phyloP scores from a whole-genome alignment of 2,113 vertebrate species.

The Rhinopomastus cyanomelas region DNA sequence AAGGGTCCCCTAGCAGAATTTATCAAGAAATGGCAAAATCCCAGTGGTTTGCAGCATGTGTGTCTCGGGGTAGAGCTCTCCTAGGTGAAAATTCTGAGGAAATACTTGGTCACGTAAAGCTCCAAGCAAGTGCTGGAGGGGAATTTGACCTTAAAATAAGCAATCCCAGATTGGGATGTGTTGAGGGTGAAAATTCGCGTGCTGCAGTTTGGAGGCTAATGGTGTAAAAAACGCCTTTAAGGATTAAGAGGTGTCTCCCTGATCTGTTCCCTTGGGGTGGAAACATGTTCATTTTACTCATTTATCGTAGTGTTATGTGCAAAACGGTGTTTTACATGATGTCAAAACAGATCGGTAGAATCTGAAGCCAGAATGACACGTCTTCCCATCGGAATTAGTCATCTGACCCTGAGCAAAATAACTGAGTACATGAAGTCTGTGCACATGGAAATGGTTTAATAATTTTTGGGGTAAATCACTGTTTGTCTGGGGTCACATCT shows the following conservation, averaged over 20 bases:
- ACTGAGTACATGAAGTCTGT: not conserved
- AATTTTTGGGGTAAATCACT: not conserved
- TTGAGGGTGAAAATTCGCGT: not conserved
- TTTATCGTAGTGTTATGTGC: not conserved
- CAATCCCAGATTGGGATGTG: not conserved
- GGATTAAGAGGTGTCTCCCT: not conserved
- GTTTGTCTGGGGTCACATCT: not conserved
- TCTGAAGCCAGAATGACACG: not conserved
- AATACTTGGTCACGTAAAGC: not conserved
- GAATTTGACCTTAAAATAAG: not conserved
- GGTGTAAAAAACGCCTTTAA: constrained; percentile 7
- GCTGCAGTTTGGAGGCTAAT: not conserved
- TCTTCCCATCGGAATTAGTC: not conserved
- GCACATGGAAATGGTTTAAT: not conserved
- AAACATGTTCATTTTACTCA: not conserved
- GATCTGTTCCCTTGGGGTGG: not conserved
- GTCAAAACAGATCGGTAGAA: not conserved
- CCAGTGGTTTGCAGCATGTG: not conserved
- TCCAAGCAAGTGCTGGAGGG: not conserved
- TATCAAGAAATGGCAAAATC: not conserved
- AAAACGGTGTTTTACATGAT: not conserved
- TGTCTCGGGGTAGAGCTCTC: not conserved
- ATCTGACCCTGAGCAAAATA: not conserved
- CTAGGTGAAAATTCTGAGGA: not conserved
- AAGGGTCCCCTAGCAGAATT: not conserved